Percentiles rank a stretch among this genome's conserved stretches.
Conservation (phyloP, 2,113 vertebrate species). For the Aphyosemion australe region DNA sequence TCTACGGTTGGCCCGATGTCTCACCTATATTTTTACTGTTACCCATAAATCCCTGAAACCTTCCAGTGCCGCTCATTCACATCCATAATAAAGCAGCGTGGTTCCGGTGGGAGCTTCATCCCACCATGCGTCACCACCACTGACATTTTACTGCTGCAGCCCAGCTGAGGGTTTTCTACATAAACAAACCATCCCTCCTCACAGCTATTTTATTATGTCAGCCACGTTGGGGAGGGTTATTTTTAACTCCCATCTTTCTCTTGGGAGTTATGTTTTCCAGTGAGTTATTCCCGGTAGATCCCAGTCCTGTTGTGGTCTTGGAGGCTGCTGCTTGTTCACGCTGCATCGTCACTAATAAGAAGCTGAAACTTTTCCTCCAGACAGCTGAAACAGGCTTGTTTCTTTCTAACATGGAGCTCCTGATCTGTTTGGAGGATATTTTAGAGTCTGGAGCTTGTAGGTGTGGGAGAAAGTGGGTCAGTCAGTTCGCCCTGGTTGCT, state of each 20-base stretch:
- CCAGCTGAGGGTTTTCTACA: conserved; percentile 12
- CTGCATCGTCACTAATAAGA: conserved; percentile 22
- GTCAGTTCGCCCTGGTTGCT: conserved; percentile 54
- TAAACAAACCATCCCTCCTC: conserved; percentile 17
- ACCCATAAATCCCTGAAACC: not conserved
- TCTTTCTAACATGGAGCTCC: not conserved
- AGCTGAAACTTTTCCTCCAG: not conserved
- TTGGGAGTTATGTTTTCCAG: not conserved
- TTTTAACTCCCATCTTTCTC: conserved; percentile 58
- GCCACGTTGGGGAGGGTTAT: conserved; percentile 46
- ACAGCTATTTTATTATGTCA: conserved; percentile 41
- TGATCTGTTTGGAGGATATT: not conserved
- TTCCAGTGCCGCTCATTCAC: not conserved
- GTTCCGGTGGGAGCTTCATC: not conserved
- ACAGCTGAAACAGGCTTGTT: not conserved
- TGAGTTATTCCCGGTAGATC: conserved; percentile 31
- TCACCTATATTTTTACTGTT: not conserved
- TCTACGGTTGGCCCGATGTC: no score
- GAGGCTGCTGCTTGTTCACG: conserved; percentile 18
- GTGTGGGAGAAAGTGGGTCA: conserved; percentile 58
- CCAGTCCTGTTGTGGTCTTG: not conserved
- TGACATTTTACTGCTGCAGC: conserved; percentile 29
- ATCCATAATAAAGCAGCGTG: not conserved
- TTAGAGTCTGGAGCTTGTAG: conserved; percentile 6
- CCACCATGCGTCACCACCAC: conserved; percentile 8